Evolutionary conservation across 2,797 vertebrate species (phyloP), one percentile per base, ranked within the genome.

Genomic region (Trachops cirrhosus): DNA sequence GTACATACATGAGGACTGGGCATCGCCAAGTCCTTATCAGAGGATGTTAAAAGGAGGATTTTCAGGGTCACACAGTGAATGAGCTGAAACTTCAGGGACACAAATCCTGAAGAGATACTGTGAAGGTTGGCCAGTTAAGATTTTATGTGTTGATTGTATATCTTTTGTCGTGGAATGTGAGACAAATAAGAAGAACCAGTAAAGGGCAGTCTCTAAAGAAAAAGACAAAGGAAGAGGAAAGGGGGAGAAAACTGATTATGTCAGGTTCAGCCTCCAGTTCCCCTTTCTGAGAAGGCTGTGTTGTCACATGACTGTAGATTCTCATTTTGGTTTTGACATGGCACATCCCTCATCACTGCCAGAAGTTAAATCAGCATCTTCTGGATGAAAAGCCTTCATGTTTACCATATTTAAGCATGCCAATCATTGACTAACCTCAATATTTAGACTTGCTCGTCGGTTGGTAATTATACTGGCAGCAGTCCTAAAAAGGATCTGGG

Each of bases 311-410:
- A 37, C 32, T 57, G 3, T 85, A 94, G 59, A 44, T 62, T 96
- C 93, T 91, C 26, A 73, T 95, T 96, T 97, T 96, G 86, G 6
- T 96, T 98, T 97, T 98, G 86, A 92, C 77, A 82, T 68, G 5
- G 12, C 9, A 52, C 75, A 94, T 96, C 41, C 37, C 11, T 97
- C 74, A 89, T 78, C 86, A 79, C 4, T 57, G 73, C 64, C 48
- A 94, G 54, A 91, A 96, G 44, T 15, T 18, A 95, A 95, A 85
- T 71, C 75, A 96, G 26, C n/a, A 22, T 89, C 50, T 96, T 97
- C 86, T 95, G 21, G 87, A 95, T 97, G 95, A 96, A 82, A 97
- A 80, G 71, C 92, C 73, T 92, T 89, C 34, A 24, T 89, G 68
- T 93, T 96, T 89, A 77, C 91, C 83, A 9, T 16, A 91, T 95